Evolutionary conservation across 2,797 vertebrate genomes (phyloP), one percentile per base, ranked within the genome.

Genomic region (Poeciliopsis infans): DNA sequence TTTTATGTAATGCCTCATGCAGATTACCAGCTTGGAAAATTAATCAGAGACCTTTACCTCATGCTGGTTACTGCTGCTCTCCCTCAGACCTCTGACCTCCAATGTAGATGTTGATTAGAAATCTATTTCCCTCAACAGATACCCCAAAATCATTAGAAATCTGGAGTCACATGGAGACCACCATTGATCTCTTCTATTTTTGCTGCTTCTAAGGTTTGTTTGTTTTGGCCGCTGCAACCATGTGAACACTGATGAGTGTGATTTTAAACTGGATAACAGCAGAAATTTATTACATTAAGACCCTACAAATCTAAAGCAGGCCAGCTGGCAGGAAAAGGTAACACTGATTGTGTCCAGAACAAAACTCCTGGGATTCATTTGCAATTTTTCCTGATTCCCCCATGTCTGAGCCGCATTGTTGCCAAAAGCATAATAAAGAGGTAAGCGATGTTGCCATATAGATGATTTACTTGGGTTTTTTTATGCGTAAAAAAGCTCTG

Each of bases 181-280:
- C 73, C 80, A 81, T 83, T 80, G 84, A 88, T 81, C 46, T 76
- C 49, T 43, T 79, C 23, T 78, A 81, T 82, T 64, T 53, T 46
- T 47, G 78, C 70, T 83, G 83, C 90, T 90, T 94, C 93, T 89
- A 80, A 74, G 87, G 90, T 90, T 92, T 94, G 91, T 94, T 94
- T 92, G 87, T 84, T 69, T 94, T 91, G 92, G 92, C 89, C 57
- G 41, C 73, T 0, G 74, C 71, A 79, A 79, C 78, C 79, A 59
- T 92, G 87, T 86, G 89, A 92, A 90, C 86, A 75, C 82, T 85
- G 82, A 84, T 82, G 87, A 91, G 83, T 83, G 85, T 80, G 89
- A 92, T 90, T 89, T 85, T 78, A 80, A 83, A 80, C 79, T 78
- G 79, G 83, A 85, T 83, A 88, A 76, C 81, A 69, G 45, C 81